Conservation (phyloP, 2,888 invertebrate genomes). For the Quadroppia sp. region DNA sequence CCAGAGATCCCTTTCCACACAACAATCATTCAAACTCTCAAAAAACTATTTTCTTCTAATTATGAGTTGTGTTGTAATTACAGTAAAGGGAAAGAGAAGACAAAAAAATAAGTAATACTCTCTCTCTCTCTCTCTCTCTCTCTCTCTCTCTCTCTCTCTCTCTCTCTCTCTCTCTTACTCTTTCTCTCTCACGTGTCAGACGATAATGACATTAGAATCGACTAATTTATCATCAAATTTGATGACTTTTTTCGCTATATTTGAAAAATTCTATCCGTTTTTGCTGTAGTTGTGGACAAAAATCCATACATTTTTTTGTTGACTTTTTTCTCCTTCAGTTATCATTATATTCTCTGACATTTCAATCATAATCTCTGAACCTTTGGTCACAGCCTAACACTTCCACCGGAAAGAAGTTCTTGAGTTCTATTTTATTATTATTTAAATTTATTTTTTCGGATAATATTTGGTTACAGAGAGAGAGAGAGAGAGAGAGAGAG, state of each 20-base stretch:
- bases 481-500: too few species aligned
- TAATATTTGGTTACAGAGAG: too few species aligned
- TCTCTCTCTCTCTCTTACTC: too few species aligned
- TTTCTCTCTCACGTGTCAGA: not conserved
- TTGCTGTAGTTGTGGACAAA: too few species aligned
- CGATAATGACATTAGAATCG: not conserved
- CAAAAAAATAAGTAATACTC: too few species aligned
- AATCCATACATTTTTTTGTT: not conserved
- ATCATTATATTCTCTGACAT: too few species aligned
- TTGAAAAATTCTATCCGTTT: not conserved
- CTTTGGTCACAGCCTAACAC: too few species aligned
- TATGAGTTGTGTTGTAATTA: not conserved
- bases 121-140: too few species aligned
- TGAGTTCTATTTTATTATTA: not conserved
- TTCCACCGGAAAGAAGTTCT: not conserved
- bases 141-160: too few species aligned
- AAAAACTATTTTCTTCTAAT: not conserved
- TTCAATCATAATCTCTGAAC: too few species aligned
- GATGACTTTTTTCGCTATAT: not conserved
- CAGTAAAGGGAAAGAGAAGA: not conserved
- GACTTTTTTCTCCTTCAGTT: too few species aligned
- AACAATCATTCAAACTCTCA: conserved; percentile 3
- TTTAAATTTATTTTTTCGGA: too few species aligned
- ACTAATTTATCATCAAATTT: not conserved
- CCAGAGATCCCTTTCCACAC: not conserved